These are phyloP conservation scores for Papilio dardanus DNA, from an alignment of 1,140 invertebrate genomes.

Conservation along the genomic window DNA sequence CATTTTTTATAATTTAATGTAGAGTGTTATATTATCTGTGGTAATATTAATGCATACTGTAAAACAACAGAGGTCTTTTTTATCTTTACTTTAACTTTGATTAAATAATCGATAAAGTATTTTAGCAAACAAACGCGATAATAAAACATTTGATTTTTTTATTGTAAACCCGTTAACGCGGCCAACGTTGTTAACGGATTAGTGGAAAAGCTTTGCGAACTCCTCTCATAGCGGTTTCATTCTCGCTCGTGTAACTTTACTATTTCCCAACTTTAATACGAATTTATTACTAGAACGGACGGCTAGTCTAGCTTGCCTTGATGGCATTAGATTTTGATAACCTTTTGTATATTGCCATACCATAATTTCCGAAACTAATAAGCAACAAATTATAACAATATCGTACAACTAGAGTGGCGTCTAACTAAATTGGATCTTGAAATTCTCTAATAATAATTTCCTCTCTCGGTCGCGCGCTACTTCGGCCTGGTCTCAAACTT, in stretches of 20 bases:
- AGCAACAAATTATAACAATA: background rate
- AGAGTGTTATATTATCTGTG: no score
- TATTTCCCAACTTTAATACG: slow-evolving; percentile 1
- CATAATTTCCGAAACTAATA: background rate
- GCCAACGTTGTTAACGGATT: background rate
- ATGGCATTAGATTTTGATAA: background rate
- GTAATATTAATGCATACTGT: no score
- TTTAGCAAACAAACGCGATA: no score
- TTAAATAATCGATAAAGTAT: background rate
- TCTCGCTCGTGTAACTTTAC: background rate
- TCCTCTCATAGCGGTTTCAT: background rate
- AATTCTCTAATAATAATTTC: no score
- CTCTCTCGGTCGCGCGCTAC: no score
- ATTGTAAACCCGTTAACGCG: background rate
- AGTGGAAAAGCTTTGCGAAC: slow-evolving; percentile 3
- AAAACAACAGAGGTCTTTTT: no score
- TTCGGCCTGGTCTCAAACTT: no score
- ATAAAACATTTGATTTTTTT: background rate
- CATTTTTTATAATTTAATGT: no score
- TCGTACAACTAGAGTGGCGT: background rate
- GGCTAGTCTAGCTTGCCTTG: background rate
- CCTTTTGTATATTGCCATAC: background rate
- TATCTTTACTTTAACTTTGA: no score
- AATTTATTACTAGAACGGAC: slow-evolving; percentile 6
- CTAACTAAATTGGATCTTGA: background rate